Percentiles rank a stretch among this genome's conserved stretches.
phyloP scores from a whole-genome alignment of 2,888 invertebrate species.

The Xestoiulus laeticollis region DNA sequence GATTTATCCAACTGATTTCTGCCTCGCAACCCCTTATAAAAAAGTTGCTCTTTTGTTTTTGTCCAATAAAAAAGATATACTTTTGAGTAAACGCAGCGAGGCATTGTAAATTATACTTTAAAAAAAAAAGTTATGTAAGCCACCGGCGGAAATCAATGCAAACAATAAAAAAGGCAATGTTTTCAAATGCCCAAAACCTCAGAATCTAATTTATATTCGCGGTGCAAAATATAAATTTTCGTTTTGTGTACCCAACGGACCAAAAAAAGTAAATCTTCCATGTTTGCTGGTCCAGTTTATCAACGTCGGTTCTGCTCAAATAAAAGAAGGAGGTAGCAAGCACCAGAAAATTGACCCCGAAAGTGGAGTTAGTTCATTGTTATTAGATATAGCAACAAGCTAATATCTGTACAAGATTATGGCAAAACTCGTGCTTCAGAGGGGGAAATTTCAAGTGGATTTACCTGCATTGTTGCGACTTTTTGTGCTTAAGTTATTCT shows the following conservation, averaged over 20 bases:
- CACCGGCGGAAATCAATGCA: not conserved
- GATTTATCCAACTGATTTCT: conserved; percentile 5
- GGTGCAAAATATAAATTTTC: not conserved
- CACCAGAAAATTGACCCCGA: not conserved
- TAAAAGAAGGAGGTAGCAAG: not conserved
- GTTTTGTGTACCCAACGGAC: not conserved
- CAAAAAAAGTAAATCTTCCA: not conserved
- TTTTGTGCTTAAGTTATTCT: not conserved
- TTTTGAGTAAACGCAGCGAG: not conserved
- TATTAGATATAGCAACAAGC: conserved; percentile 17
- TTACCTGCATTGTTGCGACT: conserved; percentile 6
- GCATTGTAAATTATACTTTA: not conserved
- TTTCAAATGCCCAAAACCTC: not conserved
- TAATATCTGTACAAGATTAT: conserved; percentile 8
- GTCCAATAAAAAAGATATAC: not conserved
- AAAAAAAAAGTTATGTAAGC: not conserved
- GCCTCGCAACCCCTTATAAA: not conserved
- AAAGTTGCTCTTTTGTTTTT: not conserved
- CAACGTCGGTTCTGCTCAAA: not conserved
- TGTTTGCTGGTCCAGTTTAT: not conserved
- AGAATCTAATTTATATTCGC: not conserved
- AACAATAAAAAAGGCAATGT: not conserved
- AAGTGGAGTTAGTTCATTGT: not conserved
- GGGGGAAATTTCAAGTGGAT: not conserved
- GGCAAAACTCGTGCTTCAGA: not conserved